Evolutionary conservation across 2,888 invertebrate genomes (phyloP), one percentile per base, ranked within the genome.

Genomic region (Mechanitis messenoides): DNA sequence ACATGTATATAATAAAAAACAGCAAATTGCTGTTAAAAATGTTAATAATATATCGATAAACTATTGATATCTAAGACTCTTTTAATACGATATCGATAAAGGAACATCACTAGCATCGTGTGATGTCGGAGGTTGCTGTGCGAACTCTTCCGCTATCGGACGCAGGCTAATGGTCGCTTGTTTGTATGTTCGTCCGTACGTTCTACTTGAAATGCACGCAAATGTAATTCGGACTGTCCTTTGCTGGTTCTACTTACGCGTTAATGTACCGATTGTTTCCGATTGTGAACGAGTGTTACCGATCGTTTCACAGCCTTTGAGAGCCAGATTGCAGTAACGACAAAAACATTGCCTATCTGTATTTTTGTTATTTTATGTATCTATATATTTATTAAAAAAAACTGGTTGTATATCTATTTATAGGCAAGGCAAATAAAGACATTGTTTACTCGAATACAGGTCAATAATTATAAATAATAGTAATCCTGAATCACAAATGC

Each of bases 81-180:
- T 42, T 42, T 11, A 42, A 12, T 53, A 45, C 9, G 50, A 59
- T 66, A 69, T 75, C 75, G 72, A 76, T 65, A 69, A 55, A 42
- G 28, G 56, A 71, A 66, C 84, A 71, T 68, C 81, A 68, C 83
- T 84, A 76, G 31, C 77, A 74, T 82, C 83, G 84, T 87, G 85
- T 85, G 85, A 85, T 85, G 86, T 88, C 87, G 86, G 83, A 86
- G 85, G 85, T 87, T 84, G 85, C 79, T 80, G 83, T 81, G 82
- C 80, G 80, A 78, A 79, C 75, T 80, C 83, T 87, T 87, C 87
- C 87, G 85, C 81, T 81, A 82, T 84, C 80, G 81, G 80, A 79
- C 65, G 64, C 56, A 7, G 58, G 54, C 74, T 74, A 84, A 85
- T 83, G 77, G 75, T 71, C 69, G 74, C 72, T 75, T 83, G 80